Evolutionary conservation across 2,888 invertebrate species (phyloP), one percentile per base, ranked within the genome.

Genomic region (Parelbella ahira): DNA sequence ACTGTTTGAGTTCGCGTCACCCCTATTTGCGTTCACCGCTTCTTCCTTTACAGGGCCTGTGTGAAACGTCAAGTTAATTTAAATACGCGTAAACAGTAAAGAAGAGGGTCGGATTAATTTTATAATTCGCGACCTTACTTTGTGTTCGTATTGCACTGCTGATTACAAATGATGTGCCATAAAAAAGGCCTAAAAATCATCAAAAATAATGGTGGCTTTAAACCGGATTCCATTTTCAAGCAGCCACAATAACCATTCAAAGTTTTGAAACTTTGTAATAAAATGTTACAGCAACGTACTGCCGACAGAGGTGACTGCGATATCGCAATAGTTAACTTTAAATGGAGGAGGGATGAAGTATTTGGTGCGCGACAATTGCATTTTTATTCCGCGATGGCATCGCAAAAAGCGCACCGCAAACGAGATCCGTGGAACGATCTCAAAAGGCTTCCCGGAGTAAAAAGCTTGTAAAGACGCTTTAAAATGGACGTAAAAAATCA

Each of bases 401-500:
- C 37, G 43, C 43, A 29, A 30, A 37, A 29, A 33, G 19, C 30
- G 43, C 29, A 37, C 29, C 24, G 36, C 30, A 43, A 43, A 43
- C 43, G 25, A 43, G 43, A 37, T 43, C 30, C 36, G 37, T 8
- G 36, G 43, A 12, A 43, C 43, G 36, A 24, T 43, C 36, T 43
- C 43, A 43, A 43, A 43, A 43, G 43, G 28, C 37, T 43, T 30
- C 36, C 36, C 29, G 27, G 36, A 37, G 36, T 13, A 36, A 43
- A 43, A 43, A 30, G 37, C 29, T 37, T 43, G 43, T 43, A 43
- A 36, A 37, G 37, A 9, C 37, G 43, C 28, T 43, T 43, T 37
- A 44, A 37, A 42, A 42, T 42, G 42, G 34, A 28, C 32, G 37
- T 30, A 32, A 48, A 48, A 46, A 45, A 45, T 45, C 42, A 43